Conservation (phyloP, 2,113 vertebrate species). For the chimpanzee (Pan troglodytes) region NHGRI_mPanTro3-v2.1_pri NC_072408.2:32004001-32004500, state of each 20-base stretch:
- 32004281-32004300: not conserved
- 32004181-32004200: constrained; percentile 70
- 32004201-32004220: constrained; percentile 56
- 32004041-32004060: constrained; percentile 47
- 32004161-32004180: constrained; percentile 78
- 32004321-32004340: constrained; percentile 30
- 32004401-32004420: constrained; percentile 62
- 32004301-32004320: constrained; percentile 52
- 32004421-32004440: constrained; percentile 61
- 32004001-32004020: not conserved
- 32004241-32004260: not conserved
- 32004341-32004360: constrained; percentile 52
- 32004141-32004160: constrained; percentile 74
- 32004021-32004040: not conserved
- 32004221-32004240: constrained; percentile 50
- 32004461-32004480: constrained; percentile 66
- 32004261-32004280: constrained; percentile 9
- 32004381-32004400: constrained; percentile 55
- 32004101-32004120: constrained; percentile 50
- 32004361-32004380: constrained; percentile 56
- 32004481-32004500: constrained; percentile 59
- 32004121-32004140: constrained; percentile 69
- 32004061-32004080: constrained; percentile 64
- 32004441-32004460: constrained; percentile 57
- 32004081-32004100: not conserved